phyloP scores from a whole-genome alignment of 2,797 vertebrate species.

The Rachycentron canadum region DNA sequence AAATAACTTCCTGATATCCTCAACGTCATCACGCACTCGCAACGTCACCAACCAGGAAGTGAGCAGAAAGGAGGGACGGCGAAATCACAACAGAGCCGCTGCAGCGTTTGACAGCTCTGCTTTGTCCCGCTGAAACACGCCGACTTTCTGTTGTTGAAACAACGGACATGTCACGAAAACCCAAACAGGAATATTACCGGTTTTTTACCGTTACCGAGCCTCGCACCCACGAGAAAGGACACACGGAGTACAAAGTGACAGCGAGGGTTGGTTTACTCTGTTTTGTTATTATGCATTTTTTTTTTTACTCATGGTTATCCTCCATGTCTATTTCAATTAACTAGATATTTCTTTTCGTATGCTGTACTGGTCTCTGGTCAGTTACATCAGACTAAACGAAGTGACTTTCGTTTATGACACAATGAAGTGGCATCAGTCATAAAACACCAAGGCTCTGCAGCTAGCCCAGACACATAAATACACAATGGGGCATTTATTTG shows the following conservation, averaged over 20 bases:
- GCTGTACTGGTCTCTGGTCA: not conserved
- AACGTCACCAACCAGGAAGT: slow-evolving; percentile 72
- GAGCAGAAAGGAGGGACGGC: not conserved
- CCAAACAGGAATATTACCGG: slow-evolving; percentile 89
- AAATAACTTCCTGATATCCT: fast-evolving
- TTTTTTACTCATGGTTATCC: not conserved
- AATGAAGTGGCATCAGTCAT: not conserved
- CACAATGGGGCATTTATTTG: slow-evolving; percentile 44
- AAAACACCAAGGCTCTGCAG: not conserved
- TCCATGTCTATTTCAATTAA: not conserved
- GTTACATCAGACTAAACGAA: not conserved
- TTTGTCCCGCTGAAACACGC: not conserved
- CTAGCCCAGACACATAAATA: not conserved
- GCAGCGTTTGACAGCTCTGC: not conserved
- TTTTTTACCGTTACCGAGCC: slow-evolving; percentile 89
- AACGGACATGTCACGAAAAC: slow-evolving; percentile 88
- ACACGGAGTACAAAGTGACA: slow-evolving; percentile 93
- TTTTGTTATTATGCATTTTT: not conserved
- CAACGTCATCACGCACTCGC: slow-evolving; percentile 31
- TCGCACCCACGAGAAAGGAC: slow-evolving; percentile 92
- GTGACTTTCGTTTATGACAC: not conserved
- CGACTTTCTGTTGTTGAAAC: not conserved
- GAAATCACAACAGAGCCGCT: slow-evolving; percentile 56
- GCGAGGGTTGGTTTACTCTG: slow-evolving; percentile 86
- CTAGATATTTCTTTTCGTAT: fast-evolving